Evolutionary conservation across 2,797 vertebrate genomes (phyloP), one percentile per base, ranked within the genome.

Genomic region (Crax fasciolata): DNA sequence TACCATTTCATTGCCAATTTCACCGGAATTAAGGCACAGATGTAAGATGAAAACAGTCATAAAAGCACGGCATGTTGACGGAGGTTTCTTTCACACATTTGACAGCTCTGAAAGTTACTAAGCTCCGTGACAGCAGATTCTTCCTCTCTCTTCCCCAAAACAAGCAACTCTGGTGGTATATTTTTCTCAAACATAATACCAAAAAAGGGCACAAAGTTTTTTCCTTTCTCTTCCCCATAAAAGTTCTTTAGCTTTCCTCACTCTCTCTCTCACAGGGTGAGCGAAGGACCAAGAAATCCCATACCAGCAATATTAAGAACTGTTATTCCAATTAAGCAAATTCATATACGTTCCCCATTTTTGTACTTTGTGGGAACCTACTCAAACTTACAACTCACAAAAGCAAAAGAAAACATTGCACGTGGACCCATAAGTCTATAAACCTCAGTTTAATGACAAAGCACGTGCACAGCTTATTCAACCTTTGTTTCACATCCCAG

Each of bases 81-180:
- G 74, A 94, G 66, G 6, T 38, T 94, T 93, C 35, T 76, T 91
- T 91, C 76, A 71, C 79, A 86, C 80, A 28, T 93, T 92, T 90
- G 92, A 93, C 85, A 93, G 92, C 66, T 94, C 82, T 82, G 62
- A 90, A 91, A 94, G 80, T 81, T 91, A 90, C 59, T 58, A 30
- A 84, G 72, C 80, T 6, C 65, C n/a, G 52, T 8, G 25, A 71
- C 55, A 94, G 73, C 30, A 82, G 67, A 89, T 59, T 63, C 51
- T 76, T 91, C 62, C 38, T 66, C 76, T 55, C 68, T 54, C 30
- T 25, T 27, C 51, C 39, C 39, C 25, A 14, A 90, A 28, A 0
- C 25, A 83, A 27, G 43, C 68, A 92, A 48, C 35, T 79, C 9
- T 10, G 73, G 52, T 0, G 7, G 11, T 17, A 13, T 41, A 8